Conservation (phyloP, 2,113 vertebrate species). For the Phalacrocorax pelagicus region DNA sequence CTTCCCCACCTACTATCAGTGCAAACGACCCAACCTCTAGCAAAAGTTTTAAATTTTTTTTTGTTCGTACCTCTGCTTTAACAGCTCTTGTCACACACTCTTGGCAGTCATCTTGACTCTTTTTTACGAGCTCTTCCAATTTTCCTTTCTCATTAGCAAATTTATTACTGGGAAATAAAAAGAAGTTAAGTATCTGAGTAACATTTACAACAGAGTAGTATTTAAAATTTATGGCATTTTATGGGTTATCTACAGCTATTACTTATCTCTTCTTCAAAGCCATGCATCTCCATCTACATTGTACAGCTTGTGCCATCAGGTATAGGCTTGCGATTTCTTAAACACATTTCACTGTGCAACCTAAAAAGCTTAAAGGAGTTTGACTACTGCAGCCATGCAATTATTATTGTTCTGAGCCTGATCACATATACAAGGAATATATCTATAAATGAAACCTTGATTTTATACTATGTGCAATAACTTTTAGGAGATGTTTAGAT, state of each 20-base stretch:
- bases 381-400: not conserved
- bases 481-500: not conserved
- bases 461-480: not conserved
- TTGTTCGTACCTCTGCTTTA: slow-evolving; percentile 79
- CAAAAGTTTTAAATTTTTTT: not conserved
- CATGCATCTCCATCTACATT: not conserved
- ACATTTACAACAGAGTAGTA: not conserved
- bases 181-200: not conserved
- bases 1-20: not conserved
- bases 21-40: not conserved
- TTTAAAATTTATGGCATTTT: not conserved
- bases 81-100: slow-evolving; percentile 75
- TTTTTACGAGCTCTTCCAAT: slow-evolving; percentile 81
- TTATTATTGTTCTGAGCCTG: not conserved
- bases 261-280: not conserved
- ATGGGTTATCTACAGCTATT: not conserved
- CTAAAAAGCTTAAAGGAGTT: not conserved
- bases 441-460: not conserved
- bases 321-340: not conserved
- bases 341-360: not conserved
- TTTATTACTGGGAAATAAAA: slow-evolving; percentile 75
- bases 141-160: slow-evolving; percentile 80
- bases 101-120: slow-evolving; percentile 49
- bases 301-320: not conserved
- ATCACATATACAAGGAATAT: not conserved